phyloP scores from a whole-genome alignment of 2,888 invertebrate genomes.

The Globia sparganii region DNA sequence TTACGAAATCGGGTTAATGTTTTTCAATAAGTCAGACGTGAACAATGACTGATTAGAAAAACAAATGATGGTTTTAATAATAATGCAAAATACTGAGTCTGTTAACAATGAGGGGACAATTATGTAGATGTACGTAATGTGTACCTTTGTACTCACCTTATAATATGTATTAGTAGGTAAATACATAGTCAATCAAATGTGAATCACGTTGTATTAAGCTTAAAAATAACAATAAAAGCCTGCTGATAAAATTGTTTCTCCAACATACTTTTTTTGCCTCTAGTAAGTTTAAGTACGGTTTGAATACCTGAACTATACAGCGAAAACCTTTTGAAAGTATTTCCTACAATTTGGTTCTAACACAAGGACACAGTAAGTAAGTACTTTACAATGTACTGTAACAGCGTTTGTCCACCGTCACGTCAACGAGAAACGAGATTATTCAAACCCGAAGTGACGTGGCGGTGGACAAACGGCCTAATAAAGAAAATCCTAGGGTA shows the following conservation, averaged over 20 bases:
- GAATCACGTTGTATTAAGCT: neutral
- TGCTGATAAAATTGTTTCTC: neutral
- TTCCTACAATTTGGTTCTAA: neutral
- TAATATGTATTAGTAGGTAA: neutral
- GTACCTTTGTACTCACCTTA: neutral
- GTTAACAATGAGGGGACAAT: constrained; percentile 16
- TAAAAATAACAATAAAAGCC: neutral
- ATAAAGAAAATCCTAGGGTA: neutral
- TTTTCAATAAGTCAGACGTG: constrained; percentile 18
- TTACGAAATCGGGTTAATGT: constrained; percentile 35
- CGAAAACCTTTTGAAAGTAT: neutral
- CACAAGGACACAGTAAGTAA: too few relatives aligned
- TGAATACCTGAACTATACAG: neutral
- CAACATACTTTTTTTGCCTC: neutral
- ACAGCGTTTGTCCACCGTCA: neutral
- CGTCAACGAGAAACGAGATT: neutral
- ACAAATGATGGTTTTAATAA: constrained; percentile 30
- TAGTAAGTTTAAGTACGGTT: neutral
- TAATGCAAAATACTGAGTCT: neutral
- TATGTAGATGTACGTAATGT: neutral
- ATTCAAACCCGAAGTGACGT: neutral
- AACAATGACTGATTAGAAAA: constrained; percentile 46
- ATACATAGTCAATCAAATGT: neutral
- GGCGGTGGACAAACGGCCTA: neutral
- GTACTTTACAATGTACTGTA: neutral